A percentile compares a stretch with the other conserved stretches of the same genome.
These are phyloP conservation scores for Drosophila sechellia DNA, from an alignment of 1,140 invertebrate species.

Conservation along the genomic window DNA sequence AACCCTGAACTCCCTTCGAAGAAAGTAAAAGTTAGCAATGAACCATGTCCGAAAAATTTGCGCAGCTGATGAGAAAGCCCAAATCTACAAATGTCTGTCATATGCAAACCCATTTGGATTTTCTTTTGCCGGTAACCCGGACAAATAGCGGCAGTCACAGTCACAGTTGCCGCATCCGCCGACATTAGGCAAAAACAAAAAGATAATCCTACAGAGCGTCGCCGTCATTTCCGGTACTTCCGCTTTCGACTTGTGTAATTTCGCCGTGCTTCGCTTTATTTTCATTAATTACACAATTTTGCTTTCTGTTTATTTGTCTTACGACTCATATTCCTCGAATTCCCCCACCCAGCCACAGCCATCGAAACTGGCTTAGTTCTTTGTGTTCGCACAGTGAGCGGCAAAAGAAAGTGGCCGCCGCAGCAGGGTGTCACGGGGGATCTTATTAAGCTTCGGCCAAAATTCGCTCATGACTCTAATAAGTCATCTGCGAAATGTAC, in stretches of 20 bases:
- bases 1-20: slow-evolving; percentile 2
- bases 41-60: slow-evolving; percentile 2
- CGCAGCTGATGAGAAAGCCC: slow-evolving; percentile 33
- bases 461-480: slow-evolving; percentile 55
- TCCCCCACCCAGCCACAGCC: neutral
- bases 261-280: slow-evolving; percentile 48
- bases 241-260: slow-evolving; percentile 77
- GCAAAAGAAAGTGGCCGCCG: slow-evolving; percentile 70
- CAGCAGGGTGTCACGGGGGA: slow-evolving; percentile 25
- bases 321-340: slow-evolving; percentile 38
- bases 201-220: slow-evolving; percentile 50
- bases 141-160: slow-evolving; percentile 32
- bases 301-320: slow-evolving; percentile 70
- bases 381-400: slow-evolving; percentile 61
- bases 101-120: slow-evolving; percentile 43
- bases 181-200: slow-evolving; percentile 32
- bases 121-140: slow-evolving; percentile 16
- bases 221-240: slow-evolving; percentile 70
- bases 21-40: slow-evolving; percentile 20
- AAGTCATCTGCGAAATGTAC: slow-evolving; percentile 69
- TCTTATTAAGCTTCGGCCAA: slow-evolving; percentile 45
- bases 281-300: slow-evolving; percentile 67
- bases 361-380: slow-evolving; percentile 16
- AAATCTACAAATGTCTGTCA: slow-evolving; percentile 35
- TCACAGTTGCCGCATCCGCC: slow-evolving; percentile 60